phyloP scores from a whole-genome alignment of 2,113 vertebrate genomes.

The Electrona antarctica region DNA sequence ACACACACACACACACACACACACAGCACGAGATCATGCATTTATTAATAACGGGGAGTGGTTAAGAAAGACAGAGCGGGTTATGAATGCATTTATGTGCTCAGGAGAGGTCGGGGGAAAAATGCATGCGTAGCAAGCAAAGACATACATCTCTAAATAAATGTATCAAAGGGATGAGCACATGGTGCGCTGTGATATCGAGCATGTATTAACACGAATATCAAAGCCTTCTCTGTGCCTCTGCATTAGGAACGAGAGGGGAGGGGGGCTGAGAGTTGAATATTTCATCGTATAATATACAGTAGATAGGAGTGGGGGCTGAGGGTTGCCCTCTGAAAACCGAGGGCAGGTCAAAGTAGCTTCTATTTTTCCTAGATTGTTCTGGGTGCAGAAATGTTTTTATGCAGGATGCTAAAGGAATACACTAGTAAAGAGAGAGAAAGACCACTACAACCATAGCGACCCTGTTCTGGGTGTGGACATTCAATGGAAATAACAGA shows the following conservation, averaged over 20 bases:
- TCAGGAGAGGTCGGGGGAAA: conserved; percentile 53
- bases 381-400: not conserved
- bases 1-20: conserved; percentile 21
- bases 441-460: too few relatives aligned
- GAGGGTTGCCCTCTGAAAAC: conserved; percentile 18
- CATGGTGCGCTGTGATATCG: conserved; percentile 57
- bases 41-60: conserved; percentile 77
- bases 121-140: conserved; percentile 54
- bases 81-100: conserved; percentile 74
- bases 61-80: conserved; percentile 51
- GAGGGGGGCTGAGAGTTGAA: conserved; percentile 40
- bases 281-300: conserved; percentile 52
- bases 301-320: conserved; percentile 39
- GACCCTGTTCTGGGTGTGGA: too few relatives aligned
- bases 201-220: conserved; percentile 61
- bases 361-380: not conserved
- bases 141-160: conserved; percentile 69
- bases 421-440: too few relatives aligned
- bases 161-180: conserved; percentile 72
- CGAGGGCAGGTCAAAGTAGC: conserved; percentile 45
- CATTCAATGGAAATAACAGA: too few relatives aligned
- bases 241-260: conserved; percentile 40
- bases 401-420: too few relatives aligned
- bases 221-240: conserved; percentile 61
- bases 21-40: conserved; percentile 70